Evolutionary conservation across 2,113 vertebrate species (phyloP).

Genomic region (Australoheros scitulus): DNA sequence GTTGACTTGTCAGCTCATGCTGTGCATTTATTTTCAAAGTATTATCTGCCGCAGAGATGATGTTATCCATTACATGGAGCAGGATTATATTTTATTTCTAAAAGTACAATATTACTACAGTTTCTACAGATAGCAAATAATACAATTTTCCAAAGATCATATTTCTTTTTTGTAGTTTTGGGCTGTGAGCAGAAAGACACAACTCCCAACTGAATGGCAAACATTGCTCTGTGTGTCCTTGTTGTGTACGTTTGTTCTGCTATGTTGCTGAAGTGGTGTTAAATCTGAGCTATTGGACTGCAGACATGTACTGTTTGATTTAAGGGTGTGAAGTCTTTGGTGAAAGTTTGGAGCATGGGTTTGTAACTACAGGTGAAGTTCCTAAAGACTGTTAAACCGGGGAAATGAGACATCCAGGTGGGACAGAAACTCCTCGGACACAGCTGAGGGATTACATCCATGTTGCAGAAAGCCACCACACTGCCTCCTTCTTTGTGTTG

Average conservation of each 20-base stretch:
- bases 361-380: neutral
- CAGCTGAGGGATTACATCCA: rapidly evolving
- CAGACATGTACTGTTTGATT: neutral
- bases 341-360: neutral
- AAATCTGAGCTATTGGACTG: neutral
- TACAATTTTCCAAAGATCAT: rapidly evolving
- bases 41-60: neutral
- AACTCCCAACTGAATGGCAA: neutral
- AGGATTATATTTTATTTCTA: neutral
- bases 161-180: neutral
- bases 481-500: neutral
- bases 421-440: neutral
- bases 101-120: neutral
- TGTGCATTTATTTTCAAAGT: neutral
- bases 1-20: neutral
- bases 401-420: neutral
- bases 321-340: too few relatives aligned
- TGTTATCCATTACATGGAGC: neutral
- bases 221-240: neutral
- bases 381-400: neutral
- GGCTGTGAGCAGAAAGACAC: rapidly evolving
- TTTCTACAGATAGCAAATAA: neutral
- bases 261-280: neutral
- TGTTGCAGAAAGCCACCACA: neutral
- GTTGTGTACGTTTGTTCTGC: neutral